These are phyloP conservation scores for Ciona savignyi DNA, from an alignment of 23 tunicate species.

Conservation along the genomic window DNA sequence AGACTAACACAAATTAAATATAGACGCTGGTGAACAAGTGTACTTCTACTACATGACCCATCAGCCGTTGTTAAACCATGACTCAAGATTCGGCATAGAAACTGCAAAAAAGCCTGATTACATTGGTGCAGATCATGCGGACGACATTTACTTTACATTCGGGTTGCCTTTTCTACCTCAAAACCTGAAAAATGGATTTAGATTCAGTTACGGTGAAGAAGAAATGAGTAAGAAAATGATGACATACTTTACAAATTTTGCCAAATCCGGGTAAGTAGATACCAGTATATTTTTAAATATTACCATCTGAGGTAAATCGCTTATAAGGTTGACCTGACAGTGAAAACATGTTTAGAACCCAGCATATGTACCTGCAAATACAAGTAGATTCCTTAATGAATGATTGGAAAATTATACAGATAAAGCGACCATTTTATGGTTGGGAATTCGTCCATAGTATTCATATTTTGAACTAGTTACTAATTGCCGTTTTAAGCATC, in stretches of 20 bases:
- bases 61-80: constrained; percentile 4
- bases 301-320: too few relatives aligned
- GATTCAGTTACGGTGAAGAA: constrained; percentile 17
- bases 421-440: too few relatives aligned
- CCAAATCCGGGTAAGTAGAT: constrained; percentile 28
- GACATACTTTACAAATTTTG: constrained; percentile 37
- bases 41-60: constrained; percentile 12
- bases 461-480: too few relatives aligned
- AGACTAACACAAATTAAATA: too few relatives aligned
- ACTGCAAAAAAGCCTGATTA: constrained; percentile 17
- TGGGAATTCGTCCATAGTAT: too few relatives aligned
- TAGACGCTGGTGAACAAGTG: not conserved
- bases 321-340: too few relatives aligned
- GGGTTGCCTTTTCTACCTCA: constrained; percentile 22
- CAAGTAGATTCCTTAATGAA: too few relatives aligned
- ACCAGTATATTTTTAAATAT: too few relatives aligned
- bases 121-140: constrained; percentile 24
- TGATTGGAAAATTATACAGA: too few relatives aligned
- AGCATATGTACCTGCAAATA: too few relatives aligned
- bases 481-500: too few relatives aligned
- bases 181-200: constrained; percentile 1
- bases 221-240: constrained; percentile 22
- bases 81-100: constrained; percentile 3
- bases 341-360: too few relatives aligned
- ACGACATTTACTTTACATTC: constrained; percentile 17